Percentiles rank a stretch among this genome's conserved stretches.
Conservation (phyloP, 2,888 invertebrate species). For the Crioceris asparagi region DNA sequence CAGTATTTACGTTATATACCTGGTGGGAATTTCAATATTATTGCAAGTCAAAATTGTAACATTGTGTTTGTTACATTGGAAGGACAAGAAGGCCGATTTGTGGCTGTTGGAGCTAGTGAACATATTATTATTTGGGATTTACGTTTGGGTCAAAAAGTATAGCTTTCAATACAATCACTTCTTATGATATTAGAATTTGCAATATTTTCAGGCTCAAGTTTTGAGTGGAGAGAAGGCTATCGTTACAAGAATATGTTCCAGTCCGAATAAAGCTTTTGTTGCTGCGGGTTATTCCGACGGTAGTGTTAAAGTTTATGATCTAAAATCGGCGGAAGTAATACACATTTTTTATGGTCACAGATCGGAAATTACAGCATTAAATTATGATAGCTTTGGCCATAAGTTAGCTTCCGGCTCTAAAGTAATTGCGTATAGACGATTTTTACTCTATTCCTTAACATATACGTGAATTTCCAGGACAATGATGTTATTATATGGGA, state of each 20-base stretch:
- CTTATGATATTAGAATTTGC: conserved; percentile 15
- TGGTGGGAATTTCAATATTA: conserved; percentile 77
- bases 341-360: conserved; percentile 77
- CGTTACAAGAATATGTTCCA: conserved; percentile 65
- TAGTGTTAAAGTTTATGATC: conserved; percentile 69
- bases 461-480: no score
- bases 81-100: conserved; percentile 68
- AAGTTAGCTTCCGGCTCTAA: conserved; percentile 82
- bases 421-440: conserved; percentile 44
- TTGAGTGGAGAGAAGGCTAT: conserved; percentile 71
- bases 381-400: conserved; percentile 75
- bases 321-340: conserved; percentile 58
- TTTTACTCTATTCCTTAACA: no score
- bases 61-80: conserved; percentile 66
- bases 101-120: conserved; percentile 89
- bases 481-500: conserved; percentile 94
- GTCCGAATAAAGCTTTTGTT: conserved; percentile 65
- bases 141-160: conserved; percentile 69
- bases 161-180: not conserved
- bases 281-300: conserved; percentile 93
- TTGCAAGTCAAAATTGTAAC: conserved; percentile 72
- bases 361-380: conserved; percentile 69
- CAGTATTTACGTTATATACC: conserved; percentile 86
- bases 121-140: conserved; percentile 92
- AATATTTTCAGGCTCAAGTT: conserved; percentile 53